A percentile compares a stretch with the other conserved stretches of the same genome.
Evolutionary conservation across 2,797 vertebrate genomes (phyloP).

Genomic region (Dermochelys coriacea): DNA sequence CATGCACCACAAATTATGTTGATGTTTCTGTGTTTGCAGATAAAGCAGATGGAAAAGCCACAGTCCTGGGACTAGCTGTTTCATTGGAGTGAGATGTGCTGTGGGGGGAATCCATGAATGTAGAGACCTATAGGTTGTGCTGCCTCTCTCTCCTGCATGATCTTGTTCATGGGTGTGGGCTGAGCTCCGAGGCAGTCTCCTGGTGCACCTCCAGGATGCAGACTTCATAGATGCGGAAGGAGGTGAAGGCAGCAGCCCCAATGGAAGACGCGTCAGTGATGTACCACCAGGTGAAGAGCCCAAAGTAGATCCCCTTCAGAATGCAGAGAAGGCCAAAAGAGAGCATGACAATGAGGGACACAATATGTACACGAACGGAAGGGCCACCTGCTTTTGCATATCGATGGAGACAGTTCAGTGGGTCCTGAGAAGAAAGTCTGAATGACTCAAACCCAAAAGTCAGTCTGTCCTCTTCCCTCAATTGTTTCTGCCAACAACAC

Average conservation of each 20-base stretch:
- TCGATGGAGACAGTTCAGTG: not conserved
- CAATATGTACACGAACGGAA: constrained; percentile 75
- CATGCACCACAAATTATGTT: not conserved
- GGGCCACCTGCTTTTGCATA: constrained; percentile 67
- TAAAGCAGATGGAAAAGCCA: not conserved
- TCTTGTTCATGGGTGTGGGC: not conserved
- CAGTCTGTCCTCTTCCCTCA: not conserved
- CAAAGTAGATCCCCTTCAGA: constrained; percentile 70
- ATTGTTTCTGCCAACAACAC: not conserved
- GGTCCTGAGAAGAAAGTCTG: too few species aligned
- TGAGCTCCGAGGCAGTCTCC: constrained; percentile 52
- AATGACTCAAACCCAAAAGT: not conserved
- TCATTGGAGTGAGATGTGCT: not conserved
- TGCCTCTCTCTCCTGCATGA: not conserved
- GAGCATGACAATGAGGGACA: constrained; percentile 66
- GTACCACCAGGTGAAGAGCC: constrained; percentile 81
- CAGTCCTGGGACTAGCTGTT: not conserved
- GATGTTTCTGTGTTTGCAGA: not conserved
- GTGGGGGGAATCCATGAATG: not conserved
- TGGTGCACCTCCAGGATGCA: constrained; percentile 44
- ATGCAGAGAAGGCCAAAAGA: constrained; percentile 78
- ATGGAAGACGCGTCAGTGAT: constrained; percentile 74
- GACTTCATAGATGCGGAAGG: constrained; percentile 77
- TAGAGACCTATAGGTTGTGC: too few species aligned
- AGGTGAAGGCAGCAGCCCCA: constrained; percentile 70